A percentile compares a stretch with the other conserved stretches of the same genome.
Evolutionary conservation across 2,888 invertebrate genomes (phyloP).

Genomic region (Drosophila pegasa): DNA sequence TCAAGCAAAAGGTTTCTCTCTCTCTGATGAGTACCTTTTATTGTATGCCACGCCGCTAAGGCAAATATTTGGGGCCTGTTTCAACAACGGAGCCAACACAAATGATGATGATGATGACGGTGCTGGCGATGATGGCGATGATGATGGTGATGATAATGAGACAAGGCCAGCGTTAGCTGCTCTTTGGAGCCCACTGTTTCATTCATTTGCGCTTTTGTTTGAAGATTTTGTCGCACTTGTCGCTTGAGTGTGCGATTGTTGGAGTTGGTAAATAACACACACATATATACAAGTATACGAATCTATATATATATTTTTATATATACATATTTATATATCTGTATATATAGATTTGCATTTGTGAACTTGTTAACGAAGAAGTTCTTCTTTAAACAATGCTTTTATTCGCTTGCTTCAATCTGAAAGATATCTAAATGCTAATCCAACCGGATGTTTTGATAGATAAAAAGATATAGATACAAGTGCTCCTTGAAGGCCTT

Average conservation of each 20-base stretch:
- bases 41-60: slow-evolving; percentile 43
- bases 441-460: slow-evolving; percentile 40
- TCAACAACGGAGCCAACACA: slow-evolving; percentile 33
- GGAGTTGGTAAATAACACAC: slow-evolving; percentile 11
- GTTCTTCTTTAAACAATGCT: slow-evolving; percentile 21
- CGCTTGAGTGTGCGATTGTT: slow-evolving; percentile 16
- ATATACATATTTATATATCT: neutral
- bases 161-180: slow-evolving; percentile 24
- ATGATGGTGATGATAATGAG: slow-evolving; percentile 7
- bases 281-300: neutral
- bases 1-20: slow-evolving; percentile 22
- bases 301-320: neutral
- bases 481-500: slow-evolving; percentile 28
- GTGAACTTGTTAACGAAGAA: slow-evolving; percentile 4
- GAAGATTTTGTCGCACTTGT: slow-evolving; percentile 71
- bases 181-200: slow-evolving; percentile 45
- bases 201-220: slow-evolving; percentile 75
- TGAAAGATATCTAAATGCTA: slow-evolving; percentile 9
- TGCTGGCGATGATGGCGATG: slow-evolving; percentile 3
- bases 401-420: slow-evolving; percentile 4
- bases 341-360: neutral
- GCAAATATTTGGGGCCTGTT: slow-evolving; percentile 63
- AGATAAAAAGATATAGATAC: slow-evolving; percentile 26
- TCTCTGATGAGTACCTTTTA: slow-evolving; percentile 43
- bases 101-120: slow-evolving; percentile 10